A percentile compares a stretch with the other conserved stretches of the same genome.
Evolutionary conservation across 2,113 vertebrate species (phyloP).

Genomic region (Cnemophilus loriae): DNA sequence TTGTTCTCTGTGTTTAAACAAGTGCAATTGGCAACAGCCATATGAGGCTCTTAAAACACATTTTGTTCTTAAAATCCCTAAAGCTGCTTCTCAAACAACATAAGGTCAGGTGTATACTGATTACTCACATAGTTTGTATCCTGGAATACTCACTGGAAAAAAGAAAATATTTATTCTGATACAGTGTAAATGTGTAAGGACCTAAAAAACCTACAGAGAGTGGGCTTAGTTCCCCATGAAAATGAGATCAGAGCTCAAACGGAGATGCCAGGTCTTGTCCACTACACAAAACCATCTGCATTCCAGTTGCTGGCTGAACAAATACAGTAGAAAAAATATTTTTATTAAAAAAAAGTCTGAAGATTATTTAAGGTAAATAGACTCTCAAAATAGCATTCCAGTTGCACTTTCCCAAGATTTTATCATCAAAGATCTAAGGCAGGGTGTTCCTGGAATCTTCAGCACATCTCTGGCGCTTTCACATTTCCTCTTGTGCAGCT

Average conservation of each 20-base stretch:
- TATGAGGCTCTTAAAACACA: background rate
- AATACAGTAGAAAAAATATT: background rate
- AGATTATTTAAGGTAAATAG: background rate
- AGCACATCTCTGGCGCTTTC: background rate
- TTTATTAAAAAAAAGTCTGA: background rate
- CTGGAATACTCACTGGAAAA: background rate
- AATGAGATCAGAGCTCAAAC: background rate
- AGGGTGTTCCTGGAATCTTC: background rate
- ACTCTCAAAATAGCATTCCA: background rate
- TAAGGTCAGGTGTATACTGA: background rate
- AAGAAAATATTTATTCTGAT: background rate
- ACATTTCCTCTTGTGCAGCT: background rate
- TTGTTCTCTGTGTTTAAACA: background rate
- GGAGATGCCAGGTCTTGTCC: background rate
- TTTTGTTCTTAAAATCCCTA: background rate
- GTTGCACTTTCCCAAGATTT: background rate
- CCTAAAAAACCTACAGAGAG: background rate
- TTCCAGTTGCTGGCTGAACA: background rate
- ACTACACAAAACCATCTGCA: background rate
- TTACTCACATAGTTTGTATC: background rate
- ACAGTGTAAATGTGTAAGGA: background rate
- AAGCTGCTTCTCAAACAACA: background rate
- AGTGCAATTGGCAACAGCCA: background rate
- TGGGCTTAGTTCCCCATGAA: background rate
- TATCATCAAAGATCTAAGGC: background rate